Base-by-base conservation (phyloP, 2,888 invertebrate species). In the Automeris io region DNA sequence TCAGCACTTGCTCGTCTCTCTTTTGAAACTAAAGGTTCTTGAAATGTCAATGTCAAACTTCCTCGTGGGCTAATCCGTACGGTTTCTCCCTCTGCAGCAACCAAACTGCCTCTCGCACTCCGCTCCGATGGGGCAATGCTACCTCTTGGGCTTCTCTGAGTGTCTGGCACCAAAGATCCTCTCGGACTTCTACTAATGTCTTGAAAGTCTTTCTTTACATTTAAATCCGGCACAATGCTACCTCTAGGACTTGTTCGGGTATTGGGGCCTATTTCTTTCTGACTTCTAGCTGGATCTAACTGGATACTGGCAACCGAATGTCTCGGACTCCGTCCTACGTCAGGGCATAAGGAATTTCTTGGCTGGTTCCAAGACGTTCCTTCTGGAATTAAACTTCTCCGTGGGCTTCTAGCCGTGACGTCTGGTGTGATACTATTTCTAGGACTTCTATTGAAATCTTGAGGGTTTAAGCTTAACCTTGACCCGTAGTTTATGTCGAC, bases 371-470 rank as follows among this genome's bases (percentile, higher is more conserved):
- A 82, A 1, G 79, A 62, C 1, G 82, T 79, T 0, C 79, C 86
- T 40, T 90, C 91, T 4, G 90, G 90, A 0, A 88, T 83, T 37
- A 91, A 77, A 45, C 90, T 91, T 47, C 91, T 87, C 40, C 91
- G 72, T 0, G 91, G 90, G 60, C 89, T 90, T 33, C 90, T 79
- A 0, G 87, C 87, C 2, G 76, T 73, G 11, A 58, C 60, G 32
- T 87, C 85, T 33, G 87, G 83, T 26, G 87, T 81, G 54, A 88
- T 68, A 67, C 88, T 78, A 53, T 87, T 83, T 39, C 86, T 64
- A 2, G 86, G 83, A 59, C 85, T 86, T 33, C 86, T 68, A 33
- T 87, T 85, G 43, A 88, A 88, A 41, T 88, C 88, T 45, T 88
- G 88, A 3, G 89, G 90, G 37, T 89, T 86, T 21, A 88, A 67